Conservation (phyloP, 1,140 invertebrate species). For the Neoseiulus cucumeris region DNA sequence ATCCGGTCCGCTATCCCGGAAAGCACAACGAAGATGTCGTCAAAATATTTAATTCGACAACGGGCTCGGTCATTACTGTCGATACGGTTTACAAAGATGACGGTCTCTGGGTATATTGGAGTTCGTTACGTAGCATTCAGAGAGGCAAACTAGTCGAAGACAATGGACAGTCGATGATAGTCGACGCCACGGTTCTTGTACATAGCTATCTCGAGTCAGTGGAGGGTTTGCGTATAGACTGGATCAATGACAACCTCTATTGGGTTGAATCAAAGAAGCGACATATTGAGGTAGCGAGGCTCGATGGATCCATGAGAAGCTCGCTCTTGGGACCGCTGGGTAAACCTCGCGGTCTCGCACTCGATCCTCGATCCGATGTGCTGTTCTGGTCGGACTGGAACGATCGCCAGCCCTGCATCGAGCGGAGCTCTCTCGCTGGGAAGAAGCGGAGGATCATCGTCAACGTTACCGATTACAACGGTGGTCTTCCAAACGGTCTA, state of each 20-base stretch:
- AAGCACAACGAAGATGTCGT: background rate
- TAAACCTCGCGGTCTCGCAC: background rate
- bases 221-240: conserved; percentile 1
- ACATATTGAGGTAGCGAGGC: background rate
- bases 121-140: conserved; percentile 1
- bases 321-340: background rate
- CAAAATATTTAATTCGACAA: conserved; percentile 4
- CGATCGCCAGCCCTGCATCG: background rate
- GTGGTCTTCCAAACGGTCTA: background rate
- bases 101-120: conserved; percentile 10
- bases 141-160: background rate
- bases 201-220: conserved; percentile 8
- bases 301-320: background rate
- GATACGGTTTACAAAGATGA: conserved; percentile 7
- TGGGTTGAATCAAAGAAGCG: conserved; percentile 10
- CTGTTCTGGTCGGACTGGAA: conserved; percentile 10
- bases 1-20: background rate
- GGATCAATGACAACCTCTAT: conserved; percentile 10
- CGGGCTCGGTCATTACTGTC: conserved; percentile 5
- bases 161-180: background rate
- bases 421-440: background rate
- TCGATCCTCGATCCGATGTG: background rate
- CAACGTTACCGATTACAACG: conserved; percentile 8
- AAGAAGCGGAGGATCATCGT: background rate
- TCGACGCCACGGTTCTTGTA: conserved; percentile 4